Evolutionary conservation across 2,888 invertebrate species (phyloP), one percentile per base, ranked within the genome.

Genomic region (Scaptomyza tumidula): DNA sequence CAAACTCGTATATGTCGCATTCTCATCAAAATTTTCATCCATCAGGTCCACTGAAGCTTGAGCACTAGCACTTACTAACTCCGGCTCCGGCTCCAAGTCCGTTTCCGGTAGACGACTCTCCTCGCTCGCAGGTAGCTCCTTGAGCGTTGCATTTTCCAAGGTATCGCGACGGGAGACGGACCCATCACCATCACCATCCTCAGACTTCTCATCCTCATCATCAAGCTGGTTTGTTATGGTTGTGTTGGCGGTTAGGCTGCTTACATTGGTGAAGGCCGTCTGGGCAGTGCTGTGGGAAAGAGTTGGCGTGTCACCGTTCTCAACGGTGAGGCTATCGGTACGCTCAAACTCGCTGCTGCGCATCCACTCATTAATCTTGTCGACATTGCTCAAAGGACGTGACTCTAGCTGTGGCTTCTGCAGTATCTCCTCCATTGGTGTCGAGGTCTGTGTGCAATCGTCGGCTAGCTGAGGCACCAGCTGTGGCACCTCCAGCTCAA

Each of bases 1-100:
- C 53, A 97, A 92, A 89, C 97, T 97, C 1, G 96, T 95, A 88
- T 97, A 97, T 0, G 96, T 96, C 58, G 95, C 95, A 31, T 95
- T 94, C 83, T 97, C 97, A 86, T 95, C 95, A 74, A 96, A 96
- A 29, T 94, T 94, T 57, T 94, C 93, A 45, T 95, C 95, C 0
- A 93, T 82, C 0, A 93, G 82, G 29, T 95, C 95, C 84, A 93
- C 93, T 0, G 88, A 91, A 9, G 82, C 85, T 46, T 91, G 86
- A 5, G 81, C 82, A 62, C 90, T 91, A 50, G 83, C 83, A 2
- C 78, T 72, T 0, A 35, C 78, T 55, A 55, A 65, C 16, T 76
- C 57, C 1, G 14, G 4, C 11, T 31, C 46, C 14, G 4, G 13
- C n/a, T 45, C 75, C 58, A 55, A 65, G 56, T 53, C 80, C 78